These are phyloP conservation scores for Phyllostomus hastatus DNA, from an alignment of 2,113 vertebrate genomes.

Conservation along the genomic window DNA sequence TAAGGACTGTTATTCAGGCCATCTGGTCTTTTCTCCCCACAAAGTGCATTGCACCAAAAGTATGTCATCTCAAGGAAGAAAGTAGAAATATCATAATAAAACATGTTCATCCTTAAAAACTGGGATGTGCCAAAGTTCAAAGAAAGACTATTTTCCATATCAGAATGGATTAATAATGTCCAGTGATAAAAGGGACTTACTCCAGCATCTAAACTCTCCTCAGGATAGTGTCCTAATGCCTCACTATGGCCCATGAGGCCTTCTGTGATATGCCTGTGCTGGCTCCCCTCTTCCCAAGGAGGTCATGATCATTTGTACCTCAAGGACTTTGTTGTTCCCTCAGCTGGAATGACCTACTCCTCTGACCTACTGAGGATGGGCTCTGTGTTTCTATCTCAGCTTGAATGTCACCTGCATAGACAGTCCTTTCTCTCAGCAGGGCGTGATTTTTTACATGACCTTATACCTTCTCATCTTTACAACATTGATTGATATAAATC, in stretches of 20 bases:
- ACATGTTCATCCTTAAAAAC: not conserved
- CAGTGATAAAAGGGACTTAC: not conserved
- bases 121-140: not conserved
- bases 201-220: not conserved
- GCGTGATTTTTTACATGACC: not conserved
- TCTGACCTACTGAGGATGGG: not conserved
- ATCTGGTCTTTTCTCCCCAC: not conserved
- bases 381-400: not conserved
- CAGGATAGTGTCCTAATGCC: not conserved
- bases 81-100: not conserved
- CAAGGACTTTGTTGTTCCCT: not conserved
- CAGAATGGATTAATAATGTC: not conserved
- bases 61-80: not conserved
- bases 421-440: not conserved
- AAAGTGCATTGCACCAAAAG: not conserved
- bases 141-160: not conserved
- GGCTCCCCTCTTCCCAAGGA: too few species aligned
- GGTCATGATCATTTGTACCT: not conserved
- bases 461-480: not conserved
- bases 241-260: not conserved
- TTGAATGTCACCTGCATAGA: not conserved
- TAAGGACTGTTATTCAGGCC: not conserved
- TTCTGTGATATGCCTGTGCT: accelerated
- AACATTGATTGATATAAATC: not conserved
- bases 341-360: not conserved